A percentile compares a stretch with the other conserved stretches of the same genome.
phyloP scores from a whole-genome alignment of 2,888 invertebrate genomes.

The Spialia ferax region DNA sequence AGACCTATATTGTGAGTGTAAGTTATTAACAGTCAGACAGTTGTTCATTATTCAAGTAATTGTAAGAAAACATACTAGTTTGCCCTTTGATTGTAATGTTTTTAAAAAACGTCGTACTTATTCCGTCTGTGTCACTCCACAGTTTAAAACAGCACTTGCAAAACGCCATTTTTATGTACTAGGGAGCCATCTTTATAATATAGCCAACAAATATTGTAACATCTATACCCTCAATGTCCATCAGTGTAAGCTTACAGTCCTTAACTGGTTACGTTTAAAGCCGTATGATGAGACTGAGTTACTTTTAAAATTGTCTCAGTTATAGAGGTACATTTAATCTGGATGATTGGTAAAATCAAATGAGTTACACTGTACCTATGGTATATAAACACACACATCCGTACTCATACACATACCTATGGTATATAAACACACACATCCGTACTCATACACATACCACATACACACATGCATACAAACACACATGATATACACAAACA shows the following conservation, averaged over 20 bases:
- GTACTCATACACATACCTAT: background rate
- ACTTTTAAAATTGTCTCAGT: background rate
- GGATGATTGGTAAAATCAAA: background rate
- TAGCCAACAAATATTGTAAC: constrained; percentile 10
- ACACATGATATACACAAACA: background rate
- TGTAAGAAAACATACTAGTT: background rate
- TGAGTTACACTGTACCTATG: background rate
- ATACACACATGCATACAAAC: background rate
- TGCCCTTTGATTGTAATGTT: background rate
- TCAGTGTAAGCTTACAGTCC: background rate
- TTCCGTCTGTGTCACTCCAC: background rate
- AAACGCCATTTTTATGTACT: constrained; percentile 10
- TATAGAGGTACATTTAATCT: background rate
- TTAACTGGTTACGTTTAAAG: constrained; percentile 9
- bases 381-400: background rate
- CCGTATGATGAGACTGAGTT: constrained; percentile 8
- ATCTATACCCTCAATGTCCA: background rate
- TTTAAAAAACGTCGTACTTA: constrained; percentile 7
- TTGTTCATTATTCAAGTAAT: background rate
- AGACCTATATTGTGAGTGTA: constrained; percentile 2
- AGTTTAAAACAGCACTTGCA: constrained; percentile 7
- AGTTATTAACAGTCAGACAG: constrained; percentile 19
- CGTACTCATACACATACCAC: background rate
- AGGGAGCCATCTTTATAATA: constrained; percentile 20
- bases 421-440: background rate